These are phyloP conservation scores for Lutraria lutraria DNA, from an alignment of 2,888 invertebrate genomes.

Conservation along the genomic window DNA sequence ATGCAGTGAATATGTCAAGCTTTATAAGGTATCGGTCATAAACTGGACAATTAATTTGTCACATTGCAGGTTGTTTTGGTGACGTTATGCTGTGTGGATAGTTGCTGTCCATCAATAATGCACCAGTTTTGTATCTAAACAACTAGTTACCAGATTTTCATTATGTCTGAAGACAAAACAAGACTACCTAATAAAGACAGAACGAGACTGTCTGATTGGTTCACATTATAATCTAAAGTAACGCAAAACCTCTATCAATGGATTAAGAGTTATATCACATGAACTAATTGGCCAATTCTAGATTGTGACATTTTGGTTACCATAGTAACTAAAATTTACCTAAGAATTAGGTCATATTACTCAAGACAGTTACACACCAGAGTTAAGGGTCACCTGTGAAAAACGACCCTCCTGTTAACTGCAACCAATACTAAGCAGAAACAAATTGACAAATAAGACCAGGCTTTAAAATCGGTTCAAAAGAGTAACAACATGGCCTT, in stretches of 20 bases:
- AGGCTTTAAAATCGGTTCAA: no score
- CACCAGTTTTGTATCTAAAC: neutral
- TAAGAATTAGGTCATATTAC: no score
- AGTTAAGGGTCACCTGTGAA: no score
- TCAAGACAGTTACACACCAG: no score
- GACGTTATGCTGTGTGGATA: neutral
- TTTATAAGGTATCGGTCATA: neutral
- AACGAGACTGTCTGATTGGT: neutral
- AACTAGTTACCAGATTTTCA: neutral
- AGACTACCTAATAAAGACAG: neutral
- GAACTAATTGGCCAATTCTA: no score
- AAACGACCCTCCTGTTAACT: no score
- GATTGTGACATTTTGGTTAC: no score
- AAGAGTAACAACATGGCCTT: no score
- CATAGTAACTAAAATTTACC: no score
- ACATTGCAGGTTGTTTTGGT: neutral
- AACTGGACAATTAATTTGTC: neutral
- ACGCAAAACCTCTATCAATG: neutral
- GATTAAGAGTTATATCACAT: neutral
- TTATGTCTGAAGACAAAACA: neutral
- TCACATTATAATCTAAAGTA: neutral
- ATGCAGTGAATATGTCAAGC: neutral
- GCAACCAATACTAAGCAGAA: no score
- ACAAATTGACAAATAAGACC: no score
- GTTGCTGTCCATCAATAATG: neutral